Conservation (phyloP, 1,140 invertebrate species). For the Zophobas morio region DNA sequence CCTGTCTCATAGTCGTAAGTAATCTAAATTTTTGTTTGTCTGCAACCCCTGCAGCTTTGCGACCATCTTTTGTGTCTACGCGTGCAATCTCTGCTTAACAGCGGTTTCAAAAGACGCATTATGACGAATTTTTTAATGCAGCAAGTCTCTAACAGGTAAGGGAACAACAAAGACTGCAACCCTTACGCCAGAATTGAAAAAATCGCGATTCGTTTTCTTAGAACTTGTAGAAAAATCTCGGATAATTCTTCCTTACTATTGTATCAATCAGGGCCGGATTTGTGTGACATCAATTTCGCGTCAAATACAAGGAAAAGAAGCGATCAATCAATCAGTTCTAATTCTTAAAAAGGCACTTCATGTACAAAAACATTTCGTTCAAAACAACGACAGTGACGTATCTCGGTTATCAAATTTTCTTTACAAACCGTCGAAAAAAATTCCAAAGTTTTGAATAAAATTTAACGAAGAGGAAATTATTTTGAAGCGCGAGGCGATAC, state of each 20-base stretch:
- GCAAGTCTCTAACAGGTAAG: background rate
- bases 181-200: background rate
- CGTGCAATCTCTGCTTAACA: constrained; percentile 36
- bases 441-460: background rate
- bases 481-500: constrained; percentile 2
- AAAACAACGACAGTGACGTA: background rate
- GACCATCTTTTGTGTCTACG: constrained; percentile 31
- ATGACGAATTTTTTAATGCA: constrained; percentile 40
- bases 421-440: background rate
- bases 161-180: background rate
- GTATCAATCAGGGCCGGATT: too few species aligned
- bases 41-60: constrained; percentile 40
- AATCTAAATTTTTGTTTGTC: constrained; percentile 56
- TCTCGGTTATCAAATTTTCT: background rate
- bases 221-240: too few species aligned
- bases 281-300: too few species aligned
- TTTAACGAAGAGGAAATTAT: constrained; percentile 8
- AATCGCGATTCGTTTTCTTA: too few species aligned
- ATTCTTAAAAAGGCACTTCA: background rate
- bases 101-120: constrained; percentile 35
- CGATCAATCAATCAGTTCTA: background rate
- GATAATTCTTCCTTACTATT: too few species aligned
- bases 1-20: constrained; percentile 42
- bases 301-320: too few species aligned
- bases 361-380: background rate